Conservation (phyloP, 1,140 invertebrate species). For the Cotesia vestalis region DNA sequence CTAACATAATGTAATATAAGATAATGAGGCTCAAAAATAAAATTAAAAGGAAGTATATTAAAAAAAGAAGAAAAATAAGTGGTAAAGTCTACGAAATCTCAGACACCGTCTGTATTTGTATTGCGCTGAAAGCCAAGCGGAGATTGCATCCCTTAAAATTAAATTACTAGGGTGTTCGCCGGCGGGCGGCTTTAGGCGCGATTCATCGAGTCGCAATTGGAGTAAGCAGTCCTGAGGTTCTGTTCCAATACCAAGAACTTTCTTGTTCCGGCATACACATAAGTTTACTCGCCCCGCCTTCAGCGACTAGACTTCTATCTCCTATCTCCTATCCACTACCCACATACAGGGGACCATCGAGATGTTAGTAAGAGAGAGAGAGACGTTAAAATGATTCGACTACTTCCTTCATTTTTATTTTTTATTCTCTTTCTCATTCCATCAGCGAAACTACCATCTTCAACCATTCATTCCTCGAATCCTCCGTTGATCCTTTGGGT, state of each 20-base stretch:
- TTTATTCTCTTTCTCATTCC: neutral
- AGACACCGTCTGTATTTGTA: slow-evolving; percentile 25
- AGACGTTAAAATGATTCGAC: slow-evolving; percentile 15
- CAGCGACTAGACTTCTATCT: too few species aligned
- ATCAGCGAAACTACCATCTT: neutral
- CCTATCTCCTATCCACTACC: too few species aligned
- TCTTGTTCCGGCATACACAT: neutral
- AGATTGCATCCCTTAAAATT: slow-evolving; percentile 35
- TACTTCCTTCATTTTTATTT: neutral
- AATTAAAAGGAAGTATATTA: neutral
- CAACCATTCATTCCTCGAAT: neutral
- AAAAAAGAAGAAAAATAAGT: slow-evolving; percentile 7
- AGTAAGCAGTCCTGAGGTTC: neutral
- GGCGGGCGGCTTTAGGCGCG: slow-evolving; percentile 15
- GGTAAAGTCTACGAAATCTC: slow-evolving; percentile 15
- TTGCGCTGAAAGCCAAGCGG: slow-evolving; percentile 11
- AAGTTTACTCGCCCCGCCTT: too few species aligned
- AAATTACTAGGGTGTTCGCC: slow-evolving; percentile 24
- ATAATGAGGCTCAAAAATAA: neutral
- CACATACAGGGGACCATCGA: neutral
- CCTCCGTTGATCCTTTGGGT: slow-evolving; percentile 5
- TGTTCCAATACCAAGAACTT: neutral
- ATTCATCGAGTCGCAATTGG: slow-evolving; percentile 26
- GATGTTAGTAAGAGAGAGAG: neutral
- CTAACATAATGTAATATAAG: too few species aligned